phyloP scores from a whole-genome alignment of 2,888 invertebrate species.

The Aleiodes leptofemur region DNA sequence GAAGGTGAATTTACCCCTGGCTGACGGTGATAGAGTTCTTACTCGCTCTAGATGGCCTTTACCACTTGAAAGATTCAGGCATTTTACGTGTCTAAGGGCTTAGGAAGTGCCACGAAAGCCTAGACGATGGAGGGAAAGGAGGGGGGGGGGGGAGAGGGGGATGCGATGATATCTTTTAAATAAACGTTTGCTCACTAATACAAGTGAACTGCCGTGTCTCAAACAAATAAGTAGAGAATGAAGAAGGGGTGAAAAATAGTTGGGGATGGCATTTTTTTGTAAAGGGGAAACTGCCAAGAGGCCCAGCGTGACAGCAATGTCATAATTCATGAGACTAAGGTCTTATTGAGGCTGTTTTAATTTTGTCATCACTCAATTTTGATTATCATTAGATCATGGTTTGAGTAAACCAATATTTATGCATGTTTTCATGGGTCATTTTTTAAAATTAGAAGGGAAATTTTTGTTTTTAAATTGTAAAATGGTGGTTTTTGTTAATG shows the following conservation, averaged over 20 bases:
- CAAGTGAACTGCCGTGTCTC: constrained; percentile 11
- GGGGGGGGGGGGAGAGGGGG: not conserved
- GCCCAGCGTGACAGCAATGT: constrained; percentile 11
- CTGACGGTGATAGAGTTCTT: constrained; percentile 1
- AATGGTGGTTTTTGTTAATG: too few relatives aligned
- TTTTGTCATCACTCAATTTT: too few relatives aligned
- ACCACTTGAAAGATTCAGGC: constrained; percentile 30
- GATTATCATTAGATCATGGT: too few relatives aligned
- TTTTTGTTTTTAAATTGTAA: too few relatives aligned
- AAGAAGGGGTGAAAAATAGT: constrained; percentile 41
- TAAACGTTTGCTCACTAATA: constrained; percentile 67
- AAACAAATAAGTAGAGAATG: not conserved
- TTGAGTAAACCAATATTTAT: too few relatives aligned
- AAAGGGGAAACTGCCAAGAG: constrained; percentile 21
- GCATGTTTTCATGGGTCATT: too few relatives aligned
- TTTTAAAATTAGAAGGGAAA: too few relatives aligned
- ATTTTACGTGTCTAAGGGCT: constrained; percentile 19
- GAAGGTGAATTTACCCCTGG: not conserved
- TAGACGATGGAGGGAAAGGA: not conserved
- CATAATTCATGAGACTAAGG: constrained; percentile 18
- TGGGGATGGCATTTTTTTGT: constrained; percentile 32
- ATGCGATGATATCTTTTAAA: constrained; percentile 69
- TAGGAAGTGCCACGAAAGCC: constrained; percentile 1
- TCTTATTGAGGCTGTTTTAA: too few relatives aligned
- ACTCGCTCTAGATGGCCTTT: not conserved